These are phyloP conservation scores for Pectinophora gossypiella DNA, from an alignment of 1,140 invertebrate genomes.

Conservation along the genomic window DNA sequence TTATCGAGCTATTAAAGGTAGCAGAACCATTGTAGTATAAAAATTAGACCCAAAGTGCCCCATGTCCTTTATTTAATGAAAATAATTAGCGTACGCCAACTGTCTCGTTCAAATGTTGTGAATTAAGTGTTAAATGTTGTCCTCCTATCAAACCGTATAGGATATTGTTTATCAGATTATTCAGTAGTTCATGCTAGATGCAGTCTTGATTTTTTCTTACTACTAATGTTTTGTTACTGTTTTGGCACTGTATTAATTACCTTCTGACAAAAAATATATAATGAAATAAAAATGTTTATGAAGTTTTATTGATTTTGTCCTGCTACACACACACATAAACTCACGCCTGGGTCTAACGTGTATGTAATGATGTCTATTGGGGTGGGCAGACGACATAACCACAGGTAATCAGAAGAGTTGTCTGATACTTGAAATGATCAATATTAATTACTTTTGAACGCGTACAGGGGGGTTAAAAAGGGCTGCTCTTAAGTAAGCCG, in stretches of 20 bases:
- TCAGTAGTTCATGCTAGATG: slow-evolving; percentile 68
- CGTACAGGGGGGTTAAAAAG: no score
- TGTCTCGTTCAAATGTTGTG: slow-evolving; percentile 63
- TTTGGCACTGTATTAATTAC: slow-evolving; percentile 74
- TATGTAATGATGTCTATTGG: no score
- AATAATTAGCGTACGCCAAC: slow-evolving; percentile 42
- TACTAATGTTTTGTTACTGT: slow-evolving; percentile 73
- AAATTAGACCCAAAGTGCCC: not conserved
- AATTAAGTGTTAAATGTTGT: slow-evolving; percentile 65
- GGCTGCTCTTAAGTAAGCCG: no score
- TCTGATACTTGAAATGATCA: no score
- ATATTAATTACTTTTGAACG: no score
- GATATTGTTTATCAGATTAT: slow-evolving; percentile 57
- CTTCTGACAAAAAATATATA: slow-evolving; percentile 73
- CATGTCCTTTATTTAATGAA: slow-evolving; percentile 3
- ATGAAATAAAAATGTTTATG: slow-evolving; percentile 50
- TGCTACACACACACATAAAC: no score
- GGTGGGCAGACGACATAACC: no score
- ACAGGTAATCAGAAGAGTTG: no score
- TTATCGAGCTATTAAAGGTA: no score
- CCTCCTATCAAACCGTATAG: slow-evolving; percentile 39
- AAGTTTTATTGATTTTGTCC: slow-evolving; percentile 51
- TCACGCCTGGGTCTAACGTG: no score
- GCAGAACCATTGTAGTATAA: no score
- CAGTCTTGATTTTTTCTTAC: slow-evolving; percentile 63